These are phyloP conservation scores for Grus americana DNA, from an alignment of 2,113 vertebrate genomes.

Conservation along the genomic window DNA sequence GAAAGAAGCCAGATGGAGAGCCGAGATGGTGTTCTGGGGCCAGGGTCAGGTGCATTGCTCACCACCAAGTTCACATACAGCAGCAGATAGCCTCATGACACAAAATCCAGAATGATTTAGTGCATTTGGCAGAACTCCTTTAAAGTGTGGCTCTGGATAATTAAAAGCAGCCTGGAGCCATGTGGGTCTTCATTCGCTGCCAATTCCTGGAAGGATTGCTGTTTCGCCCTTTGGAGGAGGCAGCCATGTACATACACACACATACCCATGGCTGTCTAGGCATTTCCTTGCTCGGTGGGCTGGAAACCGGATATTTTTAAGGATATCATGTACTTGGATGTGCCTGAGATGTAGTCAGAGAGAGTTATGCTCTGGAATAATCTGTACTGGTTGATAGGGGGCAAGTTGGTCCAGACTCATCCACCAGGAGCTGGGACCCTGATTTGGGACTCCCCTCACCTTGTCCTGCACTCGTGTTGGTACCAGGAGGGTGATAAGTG, in stretches of 20 bases:
- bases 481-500: not conserved
- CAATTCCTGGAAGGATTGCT: not conserved
- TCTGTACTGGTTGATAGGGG: not conserved
- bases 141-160: slow-evolving; percentile 22
- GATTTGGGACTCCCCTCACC: not conserved
- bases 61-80: not conserved
- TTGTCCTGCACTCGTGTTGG: not conserved
- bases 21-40: not conserved
- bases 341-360: not conserved
- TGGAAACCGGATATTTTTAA: slow-evolving; percentile 2
- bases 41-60: not conserved
- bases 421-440: not conserved
- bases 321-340: not conserved
- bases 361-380: not conserved
- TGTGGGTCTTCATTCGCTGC: not conserved
- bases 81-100: not conserved
- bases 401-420: not conserved
- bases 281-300: not conserved
- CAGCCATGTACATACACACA: not conserved
- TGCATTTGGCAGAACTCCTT: not conserved
- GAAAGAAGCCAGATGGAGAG: not conserved
- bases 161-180: slow-evolving; percentile 38
- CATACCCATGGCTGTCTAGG: not conserved
- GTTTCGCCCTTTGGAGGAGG: not conserved
- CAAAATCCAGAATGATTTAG: not conserved